Percentiles rank a stretch among this genome's conserved stretches.
Conservation (phyloP, 2,888 invertebrate species). For the Cephus rjabovi region DNA sequence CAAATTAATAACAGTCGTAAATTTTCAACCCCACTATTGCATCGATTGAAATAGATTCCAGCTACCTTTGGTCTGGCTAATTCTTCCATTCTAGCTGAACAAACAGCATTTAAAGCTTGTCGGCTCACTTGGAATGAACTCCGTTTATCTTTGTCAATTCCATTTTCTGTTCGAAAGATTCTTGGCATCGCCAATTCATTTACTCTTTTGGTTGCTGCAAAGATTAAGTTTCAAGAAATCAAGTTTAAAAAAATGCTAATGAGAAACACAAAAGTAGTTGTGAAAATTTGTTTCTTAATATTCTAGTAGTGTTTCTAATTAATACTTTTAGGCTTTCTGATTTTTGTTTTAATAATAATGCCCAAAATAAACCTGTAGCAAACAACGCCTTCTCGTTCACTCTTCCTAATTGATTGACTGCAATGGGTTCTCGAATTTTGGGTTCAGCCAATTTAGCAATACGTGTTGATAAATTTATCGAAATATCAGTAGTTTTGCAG, state of each 20-base stretch:
- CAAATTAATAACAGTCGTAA: neutral
- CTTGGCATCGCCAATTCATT: slow-evolving; percentile 57
- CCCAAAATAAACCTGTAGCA: slow-evolving; percentile 23
- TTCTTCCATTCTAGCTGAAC: slow-evolving; percentile 65
- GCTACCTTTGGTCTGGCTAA: slow-evolving; percentile 64
- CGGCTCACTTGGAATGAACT: slow-evolving; percentile 68
- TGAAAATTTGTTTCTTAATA: neutral
- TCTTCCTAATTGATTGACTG: slow-evolving; percentile 24
- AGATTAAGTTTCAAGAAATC: neutral
- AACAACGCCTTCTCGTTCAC: slow-evolving; percentile 29
- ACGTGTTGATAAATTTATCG: slow-evolving; percentile 15
- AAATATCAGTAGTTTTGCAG: neutral
- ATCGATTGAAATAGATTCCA: neutral
- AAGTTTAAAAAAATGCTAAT: neutral
- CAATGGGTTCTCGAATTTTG: slow-evolving; percentile 18
- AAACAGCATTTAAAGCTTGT: slow-evolving; percentile 68
- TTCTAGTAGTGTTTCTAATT: neutral
- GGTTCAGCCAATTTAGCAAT: slow-evolving; percentile 30
- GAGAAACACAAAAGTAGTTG: neutral
- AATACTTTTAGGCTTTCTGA: neutral
- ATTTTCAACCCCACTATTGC: neutral
- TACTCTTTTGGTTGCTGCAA: slow-evolving; percentile 34
- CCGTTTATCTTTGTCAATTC: slow-evolving; percentile 65
- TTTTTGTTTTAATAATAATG: neutral
- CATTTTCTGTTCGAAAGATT: slow-evolving; percentile 41